A percentile compares a stretch with the other conserved stretches of the same genome.
Evolutionary conservation across 2,888 invertebrate species (phyloP).

Genomic region (Byasa hedistus): DNA sequence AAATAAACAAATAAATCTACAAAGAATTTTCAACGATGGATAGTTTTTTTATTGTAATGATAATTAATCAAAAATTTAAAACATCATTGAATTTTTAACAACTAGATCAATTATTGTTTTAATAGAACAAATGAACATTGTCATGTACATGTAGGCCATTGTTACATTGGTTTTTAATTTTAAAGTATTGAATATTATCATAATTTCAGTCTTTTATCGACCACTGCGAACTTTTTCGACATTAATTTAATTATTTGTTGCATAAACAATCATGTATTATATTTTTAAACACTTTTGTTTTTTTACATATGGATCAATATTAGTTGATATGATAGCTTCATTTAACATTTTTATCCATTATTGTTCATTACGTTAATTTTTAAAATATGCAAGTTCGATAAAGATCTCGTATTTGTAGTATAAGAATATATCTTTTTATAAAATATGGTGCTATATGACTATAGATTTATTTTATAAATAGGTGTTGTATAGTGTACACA

Average conservation of each 20-base stretch:
- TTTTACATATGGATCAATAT: not conserved
- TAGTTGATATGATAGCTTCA: not conserved
- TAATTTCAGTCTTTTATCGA: not conserved
- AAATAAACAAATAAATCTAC: no score
- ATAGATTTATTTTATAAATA: conserved; percentile 29
- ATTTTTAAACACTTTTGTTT: no score
- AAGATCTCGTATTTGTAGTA: conserved; percentile 35
- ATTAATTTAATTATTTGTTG: no score
- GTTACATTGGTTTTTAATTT: not conserved
- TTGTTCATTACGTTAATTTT: conserved; percentile 28
- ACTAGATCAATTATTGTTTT: no score
- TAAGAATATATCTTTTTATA: conserved; percentile 36
- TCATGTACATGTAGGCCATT: not conserved
- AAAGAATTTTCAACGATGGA: no score
- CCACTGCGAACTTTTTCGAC: no score
- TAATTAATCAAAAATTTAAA: not conserved
- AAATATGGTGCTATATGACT: conserved; percentile 42
- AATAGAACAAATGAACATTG: not conserved
- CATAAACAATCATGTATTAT: no score
- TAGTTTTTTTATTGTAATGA: no score
- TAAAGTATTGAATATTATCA: not conserved
- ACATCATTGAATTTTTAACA: not conserved
- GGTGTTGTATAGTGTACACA: conserved; percentile 31
- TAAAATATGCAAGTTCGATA: conserved; percentile 27
- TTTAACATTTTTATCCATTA: not conserved